These are phyloP conservation scores for Platygyra sinensis DNA, from an alignment of 64 coral and sea anemone species.

Conservation along the genomic window DNA sequence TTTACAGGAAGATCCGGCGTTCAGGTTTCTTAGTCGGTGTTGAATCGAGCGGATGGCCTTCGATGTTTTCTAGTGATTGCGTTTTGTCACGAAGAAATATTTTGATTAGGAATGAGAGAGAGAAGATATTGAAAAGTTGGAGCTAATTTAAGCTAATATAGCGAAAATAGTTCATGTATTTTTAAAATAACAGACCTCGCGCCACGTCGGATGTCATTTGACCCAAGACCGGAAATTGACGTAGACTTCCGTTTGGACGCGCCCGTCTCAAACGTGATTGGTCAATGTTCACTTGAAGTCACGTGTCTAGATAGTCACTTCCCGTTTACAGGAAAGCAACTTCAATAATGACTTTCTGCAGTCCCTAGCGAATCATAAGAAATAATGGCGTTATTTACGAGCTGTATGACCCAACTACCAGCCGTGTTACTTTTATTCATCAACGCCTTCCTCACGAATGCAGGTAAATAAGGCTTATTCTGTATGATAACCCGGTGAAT, in stretches of 20 bases:
- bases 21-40: too few species aligned
- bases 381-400: background rate
- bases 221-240: background rate
- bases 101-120: too few species aligned
- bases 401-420: background rate
- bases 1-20: too few species aligned
- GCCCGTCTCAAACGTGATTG: slow-evolving; percentile 43
- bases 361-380: background rate
- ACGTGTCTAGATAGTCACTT: slow-evolving; percentile 64
- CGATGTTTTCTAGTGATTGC: too few species aligned
- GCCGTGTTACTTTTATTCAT: background rate
- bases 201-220: background rate
- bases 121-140: too few species aligned
- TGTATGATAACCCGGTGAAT: background rate
- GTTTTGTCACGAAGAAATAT: too few species aligned
- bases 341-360: background rate
- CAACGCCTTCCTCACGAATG: background rate
- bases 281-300: slow-evolving; percentile 58
- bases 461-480: background rate
- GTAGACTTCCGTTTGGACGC: slow-evolving; percentile 2
- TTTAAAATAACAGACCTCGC: background rate
- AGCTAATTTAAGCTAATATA: too few species aligned
- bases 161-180: too few species aligned
- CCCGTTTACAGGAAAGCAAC: background rate
- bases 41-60: too few species aligned